Evolutionary conservation across 2,888 invertebrate species (phyloP).

Genomic region (Colostygia pectinataria): DNA sequence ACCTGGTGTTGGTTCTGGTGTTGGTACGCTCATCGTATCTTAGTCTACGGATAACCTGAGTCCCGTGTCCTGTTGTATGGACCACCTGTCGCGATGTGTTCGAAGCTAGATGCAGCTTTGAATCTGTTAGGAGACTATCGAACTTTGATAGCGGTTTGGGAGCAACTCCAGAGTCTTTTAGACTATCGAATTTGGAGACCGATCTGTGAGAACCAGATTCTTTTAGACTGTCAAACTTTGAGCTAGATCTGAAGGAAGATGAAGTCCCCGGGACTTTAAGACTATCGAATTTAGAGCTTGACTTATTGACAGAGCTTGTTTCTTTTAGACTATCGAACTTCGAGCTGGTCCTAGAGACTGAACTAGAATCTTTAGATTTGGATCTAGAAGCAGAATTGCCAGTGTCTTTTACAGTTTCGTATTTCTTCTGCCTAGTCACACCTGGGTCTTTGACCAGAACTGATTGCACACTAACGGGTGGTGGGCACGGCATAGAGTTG

Average conservation of each 20-base stretch:
- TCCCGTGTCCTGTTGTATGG: conserved; percentile 64
- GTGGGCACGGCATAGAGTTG: conserved; percentile 43
- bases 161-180: conserved; percentile 25
- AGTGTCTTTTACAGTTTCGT: conserved; percentile 3
- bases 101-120: conserved; percentile 56
- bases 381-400: not conserved
- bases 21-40: conserved; percentile 50
- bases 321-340: conserved; percentile 57
- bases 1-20: conserved; percentile 39
- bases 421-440: not conserved
- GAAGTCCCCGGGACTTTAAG: conserved; percentile 4
- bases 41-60: conserved; percentile 73
- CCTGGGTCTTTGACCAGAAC: not conserved
- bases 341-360: conserved; percentile 37
- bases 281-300: conserved; percentile 1
- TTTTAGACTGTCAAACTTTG: conserved; percentile 5
- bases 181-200: conserved; percentile 60
- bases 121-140: conserved; percentile 62
- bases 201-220: not conserved
- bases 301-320: not conserved
- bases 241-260: not conserved
- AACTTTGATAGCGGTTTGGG: conserved; percentile 49
- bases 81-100: conserved; percentile 64
- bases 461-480: too few relatives aligned
- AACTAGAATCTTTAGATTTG: conserved; percentile 1